A percentile compares a stretch with the other conserved stretches of the same genome.
Evolutionary conservation across 2,888 invertebrate species (phyloP).

Genomic region (Blastobasis lacticolella): DNA sequence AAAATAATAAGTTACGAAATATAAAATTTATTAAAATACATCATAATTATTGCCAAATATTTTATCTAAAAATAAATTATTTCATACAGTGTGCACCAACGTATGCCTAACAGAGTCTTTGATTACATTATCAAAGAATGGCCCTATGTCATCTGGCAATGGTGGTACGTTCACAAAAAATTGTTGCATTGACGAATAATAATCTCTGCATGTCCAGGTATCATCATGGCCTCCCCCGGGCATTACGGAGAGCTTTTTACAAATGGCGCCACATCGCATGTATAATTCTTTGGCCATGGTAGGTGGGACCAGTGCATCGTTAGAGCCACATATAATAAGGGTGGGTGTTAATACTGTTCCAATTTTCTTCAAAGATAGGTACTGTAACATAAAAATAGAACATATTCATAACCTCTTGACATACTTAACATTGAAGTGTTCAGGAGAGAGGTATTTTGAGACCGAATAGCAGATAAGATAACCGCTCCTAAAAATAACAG

Average conservation of each 20-base stretch:
- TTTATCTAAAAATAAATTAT: neutral
- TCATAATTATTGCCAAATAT: neutral
- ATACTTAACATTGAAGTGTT: too few species aligned
- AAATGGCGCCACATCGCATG: conserved; percentile 80
- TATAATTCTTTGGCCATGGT: conserved; percentile 90
- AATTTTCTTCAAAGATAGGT: conserved; percentile 83
- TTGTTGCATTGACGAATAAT: conserved; percentile 75
- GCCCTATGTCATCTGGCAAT: conserved; percentile 36
- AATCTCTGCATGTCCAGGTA: conserved; percentile 92
- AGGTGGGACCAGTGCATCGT: conserved; percentile 92
- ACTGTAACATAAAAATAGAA: conserved; percentile 65
- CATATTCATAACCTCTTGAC: too few species aligned
- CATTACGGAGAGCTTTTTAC: conserved; percentile 85
- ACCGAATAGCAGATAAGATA: too few species aligned
- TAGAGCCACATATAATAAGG: conserved; percentile 90
- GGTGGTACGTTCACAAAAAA: conserved; percentile 59
- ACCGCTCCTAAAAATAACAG: too few species aligned
- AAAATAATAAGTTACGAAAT: conserved; percentile 7
- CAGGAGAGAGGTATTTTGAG: too few species aligned
- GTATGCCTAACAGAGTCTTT: conserved; percentile 26
- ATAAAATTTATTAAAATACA: conserved; percentile 21
- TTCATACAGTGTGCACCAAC: conserved; percentile 39
- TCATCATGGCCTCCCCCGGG: conserved; percentile 94
- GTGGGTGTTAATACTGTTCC: conserved; percentile 82
- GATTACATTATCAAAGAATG: conserved; percentile 35